phyloP scores from a whole-genome alignment of 2,888 invertebrate species.

The Andrena bucephala region DNA sequence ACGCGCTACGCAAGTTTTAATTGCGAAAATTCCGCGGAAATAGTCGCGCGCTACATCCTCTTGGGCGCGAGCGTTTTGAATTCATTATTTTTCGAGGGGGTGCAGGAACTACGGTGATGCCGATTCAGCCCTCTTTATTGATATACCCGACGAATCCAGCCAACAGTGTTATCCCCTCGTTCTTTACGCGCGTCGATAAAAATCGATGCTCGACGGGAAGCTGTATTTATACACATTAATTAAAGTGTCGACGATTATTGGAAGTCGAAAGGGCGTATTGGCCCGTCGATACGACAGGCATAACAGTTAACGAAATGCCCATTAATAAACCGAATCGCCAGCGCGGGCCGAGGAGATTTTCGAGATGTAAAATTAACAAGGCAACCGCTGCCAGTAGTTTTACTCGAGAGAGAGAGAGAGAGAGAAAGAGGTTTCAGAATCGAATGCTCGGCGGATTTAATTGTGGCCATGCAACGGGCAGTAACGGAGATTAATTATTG shows the following conservation, averaged over 20 bases:
- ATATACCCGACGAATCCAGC: constrained; percentile 25
- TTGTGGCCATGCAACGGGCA: neutral
- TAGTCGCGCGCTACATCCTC: constrained; percentile 44
- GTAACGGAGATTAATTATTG: neutral
- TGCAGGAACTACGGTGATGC: neutral
- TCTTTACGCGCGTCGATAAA: constrained; percentile 65
- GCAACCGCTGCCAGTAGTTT: neutral
- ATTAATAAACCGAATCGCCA: constrained; percentile 41
- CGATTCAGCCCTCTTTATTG: constrained; percentile 42
- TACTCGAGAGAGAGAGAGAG: neutral
- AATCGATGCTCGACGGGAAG: constrained; percentile 69
- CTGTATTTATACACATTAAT: constrained; percentile 66
- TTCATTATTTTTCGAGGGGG: constrained; percentile 9
- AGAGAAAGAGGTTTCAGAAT: neutral
- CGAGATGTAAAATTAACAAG: constrained; percentile 32
- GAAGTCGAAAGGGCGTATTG: constrained; percentile 33
- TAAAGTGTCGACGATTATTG: constrained; percentile 59
- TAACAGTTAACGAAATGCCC: constrained; percentile 53
- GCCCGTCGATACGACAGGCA: constrained; percentile 24
- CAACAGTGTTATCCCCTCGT: neutral
- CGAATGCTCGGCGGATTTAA: constrained; percentile 7
- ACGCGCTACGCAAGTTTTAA: constrained; percentile 77
- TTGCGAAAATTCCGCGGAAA: constrained; percentile 79
- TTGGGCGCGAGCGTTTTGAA: constrained; percentile 29
- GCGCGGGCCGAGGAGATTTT: constrained; percentile 13